A percentile compares a stretch with the other conserved stretches of the same genome.
phyloP scores from a whole-genome alignment of 2,888 invertebrate genomes.

The Eulithis prunata region DNA sequence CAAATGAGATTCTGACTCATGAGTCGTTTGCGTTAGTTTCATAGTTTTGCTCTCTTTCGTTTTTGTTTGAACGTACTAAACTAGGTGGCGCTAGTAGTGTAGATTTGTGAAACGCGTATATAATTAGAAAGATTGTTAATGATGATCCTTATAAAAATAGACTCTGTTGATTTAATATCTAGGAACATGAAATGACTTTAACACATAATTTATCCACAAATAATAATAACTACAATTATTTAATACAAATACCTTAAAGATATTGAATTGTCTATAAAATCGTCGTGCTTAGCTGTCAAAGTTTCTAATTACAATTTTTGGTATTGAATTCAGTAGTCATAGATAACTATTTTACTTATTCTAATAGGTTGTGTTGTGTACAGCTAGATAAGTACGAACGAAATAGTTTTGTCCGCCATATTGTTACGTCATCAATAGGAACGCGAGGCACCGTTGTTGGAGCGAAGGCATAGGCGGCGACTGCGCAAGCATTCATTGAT shows the following conservation, averaged over 20 bases:
- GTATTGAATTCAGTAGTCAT: no score
- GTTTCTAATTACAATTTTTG: no score
- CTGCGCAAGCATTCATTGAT: constrained; percentile 78
- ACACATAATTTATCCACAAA: background rate
- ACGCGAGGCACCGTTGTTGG: constrained; percentile 69
- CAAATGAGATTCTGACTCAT: background rate
- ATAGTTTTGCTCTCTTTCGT: background rate
- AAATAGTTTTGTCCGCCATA: constrained; percentile 68
- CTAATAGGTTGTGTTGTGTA: no score
- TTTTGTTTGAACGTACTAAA: background rate
- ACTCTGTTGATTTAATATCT: background rate
- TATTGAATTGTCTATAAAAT: no score
- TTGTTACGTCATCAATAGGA: constrained; percentile 77
- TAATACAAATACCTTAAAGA: no score
- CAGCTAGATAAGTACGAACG: constrained; percentile 46
- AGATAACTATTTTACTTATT: no score
- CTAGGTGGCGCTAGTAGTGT: constrained; percentile 35
- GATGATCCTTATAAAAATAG: background rate
- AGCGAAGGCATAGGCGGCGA: constrained; percentile 56
- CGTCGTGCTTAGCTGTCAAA: no score
- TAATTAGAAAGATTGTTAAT: background rate
- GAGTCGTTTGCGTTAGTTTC: background rate
- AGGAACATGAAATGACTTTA: background rate
- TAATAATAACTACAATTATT: no score
- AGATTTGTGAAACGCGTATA: background rate